Percentiles rank a stretch among this genome's conserved stretches.
Evolutionary conservation across 2,797 vertebrate genomes (phyloP).

Genomic region (Gephyroberyx darwinii): DNA sequence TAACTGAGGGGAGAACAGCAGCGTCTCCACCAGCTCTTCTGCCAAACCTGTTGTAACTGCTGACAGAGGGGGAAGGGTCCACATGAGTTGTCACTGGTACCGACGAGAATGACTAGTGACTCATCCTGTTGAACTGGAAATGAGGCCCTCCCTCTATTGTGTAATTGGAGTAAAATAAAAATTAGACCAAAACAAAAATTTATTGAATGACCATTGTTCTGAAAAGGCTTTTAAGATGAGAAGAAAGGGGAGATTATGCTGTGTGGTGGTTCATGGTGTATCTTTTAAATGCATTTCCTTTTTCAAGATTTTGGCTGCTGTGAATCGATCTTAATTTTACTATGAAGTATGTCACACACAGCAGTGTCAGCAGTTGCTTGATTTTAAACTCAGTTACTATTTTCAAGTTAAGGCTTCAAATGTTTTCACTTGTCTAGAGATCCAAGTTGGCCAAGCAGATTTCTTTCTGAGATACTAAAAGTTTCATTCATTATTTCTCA

Average conservation of each 20-base stretch:
- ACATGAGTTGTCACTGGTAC: not conserved
- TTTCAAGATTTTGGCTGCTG: not conserved
- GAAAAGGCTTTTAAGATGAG: slow-evolving; percentile 23
- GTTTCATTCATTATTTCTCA: too few species aligned
- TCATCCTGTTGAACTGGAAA: slow-evolving; percentile 56
- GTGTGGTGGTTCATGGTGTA: not conserved
- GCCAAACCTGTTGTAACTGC: slow-evolving; percentile 34
- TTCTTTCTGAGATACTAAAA: too few species aligned
- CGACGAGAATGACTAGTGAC: slow-evolving; percentile 46
- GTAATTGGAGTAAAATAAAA: slow-evolving; percentile 41
- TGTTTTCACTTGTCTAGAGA: too few species aligned
- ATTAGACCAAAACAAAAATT: not conserved
- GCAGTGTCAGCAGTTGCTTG: too few species aligned
- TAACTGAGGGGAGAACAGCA: not conserved
- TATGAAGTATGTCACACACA: too few species aligned
- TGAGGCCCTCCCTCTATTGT: slow-evolving; percentile 27
- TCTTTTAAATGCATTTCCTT: not conserved
- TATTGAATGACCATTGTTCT: slow-evolving; percentile 18
- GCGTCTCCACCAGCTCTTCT: not conserved
- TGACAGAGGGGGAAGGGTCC: slow-evolving; percentile 34
- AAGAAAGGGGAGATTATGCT: slow-evolving; percentile 10
- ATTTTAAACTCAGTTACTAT: too few species aligned
- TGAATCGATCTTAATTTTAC: not conserved
- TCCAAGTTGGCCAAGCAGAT: too few species aligned
- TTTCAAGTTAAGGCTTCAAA: too few species aligned